Conservation (phyloP, 2,113 vertebrate species). For the Euleptes europaea region DNA sequence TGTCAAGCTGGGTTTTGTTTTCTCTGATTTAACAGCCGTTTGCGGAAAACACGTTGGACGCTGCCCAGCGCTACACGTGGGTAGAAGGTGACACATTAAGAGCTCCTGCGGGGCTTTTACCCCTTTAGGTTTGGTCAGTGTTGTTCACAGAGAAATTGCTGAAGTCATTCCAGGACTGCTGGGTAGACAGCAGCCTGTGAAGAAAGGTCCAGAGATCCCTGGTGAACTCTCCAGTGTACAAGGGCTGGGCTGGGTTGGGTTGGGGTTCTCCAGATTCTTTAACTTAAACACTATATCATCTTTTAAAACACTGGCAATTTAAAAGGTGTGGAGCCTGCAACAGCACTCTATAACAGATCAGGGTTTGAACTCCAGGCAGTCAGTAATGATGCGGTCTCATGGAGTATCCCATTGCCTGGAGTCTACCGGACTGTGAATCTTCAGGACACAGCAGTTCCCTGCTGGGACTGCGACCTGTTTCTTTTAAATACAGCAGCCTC, state of each 20-base stretch:
- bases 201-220: not conserved
- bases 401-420: not conserved
- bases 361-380: not conserved
- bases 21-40: not conserved
- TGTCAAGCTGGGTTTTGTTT: not conserved
- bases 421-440: not conserved
- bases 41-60: not conserved
- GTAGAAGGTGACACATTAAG: conserved; percentile 5
- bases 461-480: not conserved
- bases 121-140: conserved; percentile 15
- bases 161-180: conserved; percentile 13
- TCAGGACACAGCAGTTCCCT: not conserved
- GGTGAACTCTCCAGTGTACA: accelerated
- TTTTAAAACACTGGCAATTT: not conserved
- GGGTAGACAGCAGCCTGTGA: not conserved
- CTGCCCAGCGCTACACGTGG: not conserved
- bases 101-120: conserved; percentile 7
- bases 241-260: not conserved
- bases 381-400: not conserved
- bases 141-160: not conserved
- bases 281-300: not conserved
- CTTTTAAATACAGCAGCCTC: not conserved
- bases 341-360: not conserved
- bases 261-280: not conserved
- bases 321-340: not conserved